Evolutionary conservation across 2,797 vertebrate species (phyloP).

Genomic region (Sebastes dallii): DNA sequence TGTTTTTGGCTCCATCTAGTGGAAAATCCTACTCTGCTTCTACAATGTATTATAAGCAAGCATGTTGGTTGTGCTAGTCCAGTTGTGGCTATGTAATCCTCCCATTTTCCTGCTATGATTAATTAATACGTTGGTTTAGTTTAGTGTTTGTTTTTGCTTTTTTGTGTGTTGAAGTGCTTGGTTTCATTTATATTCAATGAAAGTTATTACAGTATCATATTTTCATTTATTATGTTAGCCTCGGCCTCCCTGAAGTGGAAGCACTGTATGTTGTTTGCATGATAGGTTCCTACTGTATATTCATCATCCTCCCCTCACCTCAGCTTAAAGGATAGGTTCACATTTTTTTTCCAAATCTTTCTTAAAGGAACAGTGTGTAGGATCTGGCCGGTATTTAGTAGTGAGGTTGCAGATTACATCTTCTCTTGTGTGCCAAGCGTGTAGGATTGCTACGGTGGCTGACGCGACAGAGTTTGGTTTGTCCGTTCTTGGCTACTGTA

Average conservation of each 20-base stretch:
- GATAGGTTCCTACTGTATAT: background rate
- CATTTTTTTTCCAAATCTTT: no score
- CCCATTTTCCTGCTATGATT: background rate
- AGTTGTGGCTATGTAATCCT: background rate
- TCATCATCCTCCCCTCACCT: background rate
- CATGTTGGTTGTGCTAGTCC: background rate
- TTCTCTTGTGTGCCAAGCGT: no score
- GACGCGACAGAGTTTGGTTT: no score
- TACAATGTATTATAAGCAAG: background rate
- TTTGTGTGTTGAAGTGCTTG: background rate
- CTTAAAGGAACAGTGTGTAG: no score
- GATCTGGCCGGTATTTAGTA: no score
- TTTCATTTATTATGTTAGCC: background rate
- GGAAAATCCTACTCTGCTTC: constrained; percentile 11
- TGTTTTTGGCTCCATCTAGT: constrained; percentile 75
- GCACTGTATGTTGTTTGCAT: background rate
- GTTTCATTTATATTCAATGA: background rate
- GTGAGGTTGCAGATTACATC: no score
- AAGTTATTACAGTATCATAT: background rate
- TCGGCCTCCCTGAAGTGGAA: background rate
- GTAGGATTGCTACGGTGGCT: no score
- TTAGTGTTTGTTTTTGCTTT: background rate
- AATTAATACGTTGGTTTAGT: background rate
- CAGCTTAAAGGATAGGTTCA: background rate
- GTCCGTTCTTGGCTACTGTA: no score